These are phyloP conservation scores for Amaurobius ferox DNA, from an alignment of 2,888 invertebrate genomes.

Conservation along the genomic window DNA sequence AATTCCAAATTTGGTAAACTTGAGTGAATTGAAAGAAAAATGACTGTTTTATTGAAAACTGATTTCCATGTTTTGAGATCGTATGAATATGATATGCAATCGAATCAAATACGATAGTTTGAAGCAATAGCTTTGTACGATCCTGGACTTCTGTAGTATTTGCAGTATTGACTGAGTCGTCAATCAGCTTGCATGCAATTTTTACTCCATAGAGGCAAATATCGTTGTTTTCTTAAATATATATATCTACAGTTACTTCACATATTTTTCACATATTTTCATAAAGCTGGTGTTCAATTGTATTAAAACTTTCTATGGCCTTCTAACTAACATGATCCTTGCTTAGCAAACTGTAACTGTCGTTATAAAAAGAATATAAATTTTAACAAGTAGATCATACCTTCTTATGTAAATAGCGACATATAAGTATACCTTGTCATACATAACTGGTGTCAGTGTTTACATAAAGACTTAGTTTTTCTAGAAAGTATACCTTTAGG, in stretches of 20 bases:
- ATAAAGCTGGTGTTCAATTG: constrained; percentile 13
- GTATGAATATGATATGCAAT: too few species aligned
- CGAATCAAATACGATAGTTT: too few species aligned
- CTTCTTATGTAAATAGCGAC: background rate
- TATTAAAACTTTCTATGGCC: constrained; percentile 21
- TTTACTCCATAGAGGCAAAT: too few species aligned
- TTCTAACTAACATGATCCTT: constrained; percentile 5
- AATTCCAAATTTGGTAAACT: too few species aligned
- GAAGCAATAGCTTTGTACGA: too few species aligned
- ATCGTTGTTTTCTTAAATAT: too few species aligned
- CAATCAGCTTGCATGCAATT: too few species aligned
- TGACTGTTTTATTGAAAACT: too few species aligned
- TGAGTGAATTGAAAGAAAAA: too few species aligned
- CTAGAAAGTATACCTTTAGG: background rate
- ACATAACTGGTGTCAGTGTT: background rate
- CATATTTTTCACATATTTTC: constrained; percentile 18
- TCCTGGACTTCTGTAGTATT: too few species aligned
- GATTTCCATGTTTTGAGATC: too few species aligned
- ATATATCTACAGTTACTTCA: background rate
- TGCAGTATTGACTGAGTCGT: too few species aligned
- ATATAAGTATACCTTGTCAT: background rate
- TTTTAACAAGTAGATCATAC: background rate
- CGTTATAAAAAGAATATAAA: constrained; percentile 3
- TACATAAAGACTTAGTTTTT: background rate
- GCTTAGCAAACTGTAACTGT: constrained; percentile 19